Conservation (phyloP, 2,888 invertebrate species). For the Galerucella nymphaeae region DNA sequence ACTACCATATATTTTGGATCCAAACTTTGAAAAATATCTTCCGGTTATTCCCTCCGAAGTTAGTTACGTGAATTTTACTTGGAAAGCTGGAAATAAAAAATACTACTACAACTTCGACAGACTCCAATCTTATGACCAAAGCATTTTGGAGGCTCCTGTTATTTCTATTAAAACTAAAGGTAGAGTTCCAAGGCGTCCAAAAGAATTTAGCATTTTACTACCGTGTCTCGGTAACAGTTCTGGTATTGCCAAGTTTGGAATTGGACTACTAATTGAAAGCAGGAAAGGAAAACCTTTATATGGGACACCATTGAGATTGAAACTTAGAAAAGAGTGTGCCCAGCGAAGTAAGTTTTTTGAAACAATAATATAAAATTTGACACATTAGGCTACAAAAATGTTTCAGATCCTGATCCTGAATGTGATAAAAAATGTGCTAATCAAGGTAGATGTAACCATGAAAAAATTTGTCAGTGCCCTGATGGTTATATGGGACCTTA, state of each 20-base stretch:
- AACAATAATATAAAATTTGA: not conserved
- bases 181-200: slow-evolving; percentile 85
- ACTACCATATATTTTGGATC: slow-evolving; percentile 86
- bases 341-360: slow-evolving; percentile 76
- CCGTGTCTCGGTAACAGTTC: slow-evolving; percentile 90
- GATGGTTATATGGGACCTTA: slow-evolving; percentile 93
- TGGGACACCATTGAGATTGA: slow-evolving; percentile 88
- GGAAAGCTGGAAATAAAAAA: slow-evolving; percentile 84
- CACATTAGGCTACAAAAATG: not conserved
- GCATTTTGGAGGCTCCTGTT: slow-evolving; percentile 86
- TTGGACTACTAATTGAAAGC: slow-evolving; percentile 86
- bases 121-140: slow-evolving; percentile 85
- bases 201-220: slow-evolving; percentile 90
- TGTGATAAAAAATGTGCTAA: slow-evolving; percentile 89
- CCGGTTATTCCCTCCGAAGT: slow-evolving; percentile 94
- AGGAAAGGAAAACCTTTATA: slow-evolving; percentile 82
- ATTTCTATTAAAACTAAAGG: slow-evolving; percentile 89
- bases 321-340: slow-evolving; percentile 92
- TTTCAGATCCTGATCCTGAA: slow-evolving; percentile 85
- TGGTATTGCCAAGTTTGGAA: slow-evolving; percentile 87
- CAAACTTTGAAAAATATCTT: slow-evolving; percentile 88
- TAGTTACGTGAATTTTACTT: slow-evolving; percentile 89
- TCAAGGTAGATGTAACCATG: slow-evolving; percentile 85
- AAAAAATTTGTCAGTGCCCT: slow-evolving; percentile 88
- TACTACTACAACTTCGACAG: slow-evolving; percentile 90